phyloP scores from a whole-genome alignment of 2,113 vertebrate genomes.

The Struthio camelus region DNA sequence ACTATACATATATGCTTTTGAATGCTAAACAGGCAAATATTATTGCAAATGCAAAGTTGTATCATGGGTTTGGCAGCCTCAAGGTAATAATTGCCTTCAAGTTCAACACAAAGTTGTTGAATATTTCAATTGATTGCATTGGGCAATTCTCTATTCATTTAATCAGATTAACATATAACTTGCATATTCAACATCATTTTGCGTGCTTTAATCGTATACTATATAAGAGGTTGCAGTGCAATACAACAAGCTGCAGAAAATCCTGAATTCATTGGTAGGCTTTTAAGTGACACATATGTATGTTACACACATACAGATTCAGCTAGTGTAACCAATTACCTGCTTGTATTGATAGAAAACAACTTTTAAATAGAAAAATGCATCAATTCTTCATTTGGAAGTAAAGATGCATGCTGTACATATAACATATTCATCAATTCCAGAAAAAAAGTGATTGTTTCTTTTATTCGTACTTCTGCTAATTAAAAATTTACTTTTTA shows the following conservation, averaged over 20 bases:
- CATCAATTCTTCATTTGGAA: neutral
- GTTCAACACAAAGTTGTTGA: constrained; percentile 55
- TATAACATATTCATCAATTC: neutral
- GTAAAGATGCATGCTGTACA: neutral
- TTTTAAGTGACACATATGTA: neutral
- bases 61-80: constrained; percentile 53
- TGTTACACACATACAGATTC: neutral
- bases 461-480: neutral
- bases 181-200: constrained; percentile 54
- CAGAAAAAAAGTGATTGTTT: neutral
- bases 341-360: neutral
- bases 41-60: constrained; percentile 51
- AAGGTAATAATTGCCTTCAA: constrained; percentile 60
- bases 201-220: neutral
- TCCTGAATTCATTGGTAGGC: neutral
- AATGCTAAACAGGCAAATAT: constrained; percentile 47
- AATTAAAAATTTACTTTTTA: constrained; percentile 41
- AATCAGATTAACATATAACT: constrained; percentile 65
- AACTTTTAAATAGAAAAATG: constrained; percentile 9
- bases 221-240: constrained; percentile 3
- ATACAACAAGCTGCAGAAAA: neutral
- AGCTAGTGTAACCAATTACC: neutral
- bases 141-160: constrained; percentile 52
- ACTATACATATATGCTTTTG: neutral
- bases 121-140: constrained; percentile 55